phyloP scores from a whole-genome alignment of 1,140 invertebrate species.

The Temnothorax longispinosus region DNA sequence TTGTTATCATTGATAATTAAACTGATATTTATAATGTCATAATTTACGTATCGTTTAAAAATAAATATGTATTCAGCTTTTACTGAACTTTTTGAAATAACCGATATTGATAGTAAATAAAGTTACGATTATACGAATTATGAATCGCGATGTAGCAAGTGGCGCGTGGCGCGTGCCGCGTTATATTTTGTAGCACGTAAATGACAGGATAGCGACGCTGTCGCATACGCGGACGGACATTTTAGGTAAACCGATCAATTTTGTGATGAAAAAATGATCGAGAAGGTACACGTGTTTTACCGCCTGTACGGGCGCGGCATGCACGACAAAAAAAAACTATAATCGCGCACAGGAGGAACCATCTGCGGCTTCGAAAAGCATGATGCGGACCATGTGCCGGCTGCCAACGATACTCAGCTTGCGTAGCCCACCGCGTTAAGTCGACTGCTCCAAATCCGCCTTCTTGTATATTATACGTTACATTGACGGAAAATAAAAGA shows the following conservation, averaged over 20 bases:
- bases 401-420: slow-evolving; percentile 72
- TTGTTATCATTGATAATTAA: not conserved
- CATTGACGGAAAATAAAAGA: not conserved
- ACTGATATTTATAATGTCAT: not conserved
- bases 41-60: not conserved
- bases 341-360: slow-evolving; percentile 79
- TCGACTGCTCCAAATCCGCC: slow-evolving; percentile 46
- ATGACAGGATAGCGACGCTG: not conserved
- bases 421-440: slow-evolving; percentile 54
- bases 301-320: slow-evolving; percentile 72
- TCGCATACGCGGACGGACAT: not conserved
- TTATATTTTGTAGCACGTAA: slow-evolving; percentile 10
- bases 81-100: not conserved
- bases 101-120: not conserved
- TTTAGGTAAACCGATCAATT: slow-evolving; percentile 56
- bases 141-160: not conserved
- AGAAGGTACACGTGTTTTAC: slow-evolving; percentile 67
- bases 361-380: slow-evolving; percentile 79
- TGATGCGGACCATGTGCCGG: slow-evolving; percentile 77
- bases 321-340: slow-evolving; percentile 75
- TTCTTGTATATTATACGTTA: slow-evolving; percentile 32
- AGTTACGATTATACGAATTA: not conserved
- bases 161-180: not conserved
- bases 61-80: not conserved
- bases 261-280: slow-evolving; percentile 67